A percentile compares a stretch with the other conserved stretches of the same genome.
Conservation (phyloP, 1,140 invertebrate species). For the Eumeta japonica region DNA sequence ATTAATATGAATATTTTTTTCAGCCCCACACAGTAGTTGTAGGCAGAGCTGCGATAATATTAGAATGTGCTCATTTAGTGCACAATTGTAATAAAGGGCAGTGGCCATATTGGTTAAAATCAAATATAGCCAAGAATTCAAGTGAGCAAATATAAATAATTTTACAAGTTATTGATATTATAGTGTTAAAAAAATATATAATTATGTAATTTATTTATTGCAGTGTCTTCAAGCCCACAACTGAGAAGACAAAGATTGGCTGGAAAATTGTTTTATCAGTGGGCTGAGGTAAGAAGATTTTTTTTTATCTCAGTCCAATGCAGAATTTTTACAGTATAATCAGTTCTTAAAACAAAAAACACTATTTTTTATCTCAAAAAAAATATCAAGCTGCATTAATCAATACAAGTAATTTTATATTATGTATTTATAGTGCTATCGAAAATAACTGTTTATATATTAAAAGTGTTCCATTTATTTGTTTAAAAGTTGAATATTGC, state of each 20-base stretch:
- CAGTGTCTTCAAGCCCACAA: constrained; percentile 46
- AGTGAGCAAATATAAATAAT: constrained; percentile 19
- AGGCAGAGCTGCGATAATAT: constrained; percentile 80
- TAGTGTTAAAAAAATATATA: constrained; percentile 1
- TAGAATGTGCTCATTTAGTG: constrained; percentile 96
- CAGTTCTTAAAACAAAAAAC: too few relatives aligned
- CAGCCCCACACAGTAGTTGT: constrained; percentile 93
- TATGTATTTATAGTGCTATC: background rate
- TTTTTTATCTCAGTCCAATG: too few relatives aligned
- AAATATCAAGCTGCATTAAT: too few relatives aligned
- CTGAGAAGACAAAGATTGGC: constrained; percentile 74
- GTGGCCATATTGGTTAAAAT: constrained; percentile 74
- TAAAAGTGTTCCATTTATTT: too few relatives aligned
- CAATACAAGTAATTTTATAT: constrained; percentile 1
- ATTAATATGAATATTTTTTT: too few relatives aligned
- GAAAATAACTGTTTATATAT: background rate
- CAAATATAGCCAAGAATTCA: constrained; percentile 36
- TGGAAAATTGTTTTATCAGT: constrained; percentile 95
- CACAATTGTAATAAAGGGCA: constrained; percentile 96
- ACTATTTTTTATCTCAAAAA: too few relatives aligned
- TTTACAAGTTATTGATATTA: background rate
- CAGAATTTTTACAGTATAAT: too few relatives aligned
- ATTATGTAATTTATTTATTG: constrained; percentile 10
- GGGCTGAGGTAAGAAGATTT: constrained; percentile 87
- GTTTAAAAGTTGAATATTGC: too few relatives aligned